phyloP scores from a whole-genome alignment of 2,113 vertebrate species.

The Vulpes vulpes region DNA sequence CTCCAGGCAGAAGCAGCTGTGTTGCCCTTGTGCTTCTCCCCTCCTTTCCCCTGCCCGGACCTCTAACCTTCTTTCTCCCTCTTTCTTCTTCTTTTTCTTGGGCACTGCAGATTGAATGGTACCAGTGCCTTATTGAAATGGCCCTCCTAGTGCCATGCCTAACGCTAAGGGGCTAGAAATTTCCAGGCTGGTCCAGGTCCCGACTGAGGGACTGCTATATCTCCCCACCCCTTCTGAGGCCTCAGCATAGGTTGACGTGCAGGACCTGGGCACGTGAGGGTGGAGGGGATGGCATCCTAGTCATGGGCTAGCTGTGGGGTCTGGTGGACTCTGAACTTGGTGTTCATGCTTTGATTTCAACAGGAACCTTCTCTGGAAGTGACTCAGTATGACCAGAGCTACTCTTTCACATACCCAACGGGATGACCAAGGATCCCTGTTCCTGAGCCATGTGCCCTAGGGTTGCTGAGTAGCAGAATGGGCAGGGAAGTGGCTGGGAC shows the following conservation, averaged over 20 bases:
- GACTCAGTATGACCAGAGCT: constrained; percentile 23
- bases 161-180: constrained; percentile 32
- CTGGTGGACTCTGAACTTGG: not conserved
- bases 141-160: not conserved
- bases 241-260: not conserved
- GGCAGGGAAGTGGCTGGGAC: not conserved
- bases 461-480: not conserved
- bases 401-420: not conserved
- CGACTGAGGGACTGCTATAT: not conserved
- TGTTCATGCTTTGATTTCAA: not conserved
- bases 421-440: not conserved
- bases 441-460: not conserved
- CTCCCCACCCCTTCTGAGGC: not conserved
- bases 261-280: no score
- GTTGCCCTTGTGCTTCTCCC: not conserved
- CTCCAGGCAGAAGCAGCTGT: not conserved
- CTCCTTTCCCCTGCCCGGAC: not conserved
- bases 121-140: not conserved
- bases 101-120: no score
- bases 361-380: not conserved
- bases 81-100: not conserved
- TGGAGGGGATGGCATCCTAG: not conserved
- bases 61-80: not conserved
- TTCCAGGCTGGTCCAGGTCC: not conserved
- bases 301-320: not conserved